Evolutionary conservation across 2,113 vertebrate species (phyloP), one percentile per base, ranked within the genome.

Genomic region (Chelonoidis abingdonii): DNA sequence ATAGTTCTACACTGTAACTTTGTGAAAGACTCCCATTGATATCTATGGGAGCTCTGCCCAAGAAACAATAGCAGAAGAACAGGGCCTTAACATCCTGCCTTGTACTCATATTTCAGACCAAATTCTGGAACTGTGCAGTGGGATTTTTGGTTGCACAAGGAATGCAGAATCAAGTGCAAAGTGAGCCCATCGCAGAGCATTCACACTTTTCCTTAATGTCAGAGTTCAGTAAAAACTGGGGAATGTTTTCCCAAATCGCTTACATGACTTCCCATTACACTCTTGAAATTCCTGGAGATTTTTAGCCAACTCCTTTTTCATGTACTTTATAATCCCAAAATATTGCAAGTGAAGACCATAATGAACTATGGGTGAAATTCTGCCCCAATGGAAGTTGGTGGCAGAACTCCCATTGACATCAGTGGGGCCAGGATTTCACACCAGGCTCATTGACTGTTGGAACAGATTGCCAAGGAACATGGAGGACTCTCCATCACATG

Each of bases 401-500:
- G 25, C 49, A 94, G 86, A 96, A 83, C 22, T 92, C 41, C 41
- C 2, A n/a, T 79, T 92, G 53, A 47, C 82, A 1, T 44, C 87
- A 52, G n/a, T 92, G 83, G 89, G n/a, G 54, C 87, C 88, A 93
- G 72, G 17, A 31, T 69, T 72, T 8, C 90, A 35, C 35, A 44
- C 80, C 93, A n/a, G 57, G 57, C 29, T 62, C 76, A 47, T 14
- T 50, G n/a, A 82, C 35, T 41, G 16, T 56, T 27, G 24, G 12
- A 83, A 12, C 38, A 79, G 10, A 27, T 88, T 93, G 90, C 78
- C 93, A 94, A 92, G 80, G 85, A 97, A 93, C 83, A 90, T 54
- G 57, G 72, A 87, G 75, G 44, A 85, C 91, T 92, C 81, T 95
- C 83, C 3, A 1, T 65, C 93, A 92, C 87, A 56, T 89, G 47